These are phyloP conservation scores for Cathartes aura DNA, from an alignment of 2,113 vertebrate species.

Conservation along the genomic window DNA sequence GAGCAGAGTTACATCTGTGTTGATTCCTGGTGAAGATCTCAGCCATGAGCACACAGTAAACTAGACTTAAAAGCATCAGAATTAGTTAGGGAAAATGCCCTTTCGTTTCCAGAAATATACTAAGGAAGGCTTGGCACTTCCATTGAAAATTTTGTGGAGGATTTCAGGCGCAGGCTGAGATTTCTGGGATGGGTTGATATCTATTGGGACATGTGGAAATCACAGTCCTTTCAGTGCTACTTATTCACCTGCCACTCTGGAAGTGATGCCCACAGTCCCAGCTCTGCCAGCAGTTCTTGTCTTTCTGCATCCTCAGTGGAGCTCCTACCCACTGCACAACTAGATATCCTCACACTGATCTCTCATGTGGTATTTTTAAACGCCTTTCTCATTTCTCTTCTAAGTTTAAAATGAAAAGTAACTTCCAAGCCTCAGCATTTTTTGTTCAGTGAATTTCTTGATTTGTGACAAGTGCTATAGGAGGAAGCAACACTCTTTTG, in stretches of 20 bases:
- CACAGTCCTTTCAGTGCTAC: not conserved
- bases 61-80: not conserved
- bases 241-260: not conserved
- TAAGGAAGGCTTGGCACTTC: not conserved
- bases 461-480: slow-evolving; percentile 1
- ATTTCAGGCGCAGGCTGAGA: not conserved
- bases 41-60: not conserved
- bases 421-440: not conserved
- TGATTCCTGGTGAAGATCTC: not conserved
- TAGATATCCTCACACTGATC: not conserved
- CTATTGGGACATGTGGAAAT: rapidly evolving
- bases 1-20: too few species aligned
- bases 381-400: not conserved
- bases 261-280: not conserved
- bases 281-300: not conserved
- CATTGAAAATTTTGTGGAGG: not conserved
- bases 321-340: not conserved
- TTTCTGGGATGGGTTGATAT: not conserved
- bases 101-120: not conserved
- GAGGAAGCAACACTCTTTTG: not conserved
- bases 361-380: not conserved
- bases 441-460: not conserved
- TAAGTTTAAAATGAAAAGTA: not conserved
- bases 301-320: not conserved
- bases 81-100: not conserved